phyloP scores from a whole-genome alignment of 30 jellyfish, hydroid and myxozoan species.

The Aurelia sp. region DNA sequence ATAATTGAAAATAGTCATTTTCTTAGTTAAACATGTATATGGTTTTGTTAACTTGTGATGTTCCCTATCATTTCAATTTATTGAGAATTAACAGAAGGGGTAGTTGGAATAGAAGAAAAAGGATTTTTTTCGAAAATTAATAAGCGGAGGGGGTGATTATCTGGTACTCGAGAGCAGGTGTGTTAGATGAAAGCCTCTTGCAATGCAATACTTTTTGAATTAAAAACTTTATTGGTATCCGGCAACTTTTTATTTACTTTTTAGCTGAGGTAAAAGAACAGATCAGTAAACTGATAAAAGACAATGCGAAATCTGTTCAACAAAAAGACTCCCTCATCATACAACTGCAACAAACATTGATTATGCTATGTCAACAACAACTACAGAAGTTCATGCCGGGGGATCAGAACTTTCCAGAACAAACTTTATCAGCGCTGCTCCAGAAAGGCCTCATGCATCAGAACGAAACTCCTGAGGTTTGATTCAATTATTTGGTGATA shows the following conservation, averaged over 20 bases:
- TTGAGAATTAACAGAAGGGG: too few relatives aligned
- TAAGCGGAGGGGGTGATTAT: too few relatives aligned
- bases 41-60: too few relatives aligned
- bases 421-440: slow-evolving; percentile 41
- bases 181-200: too few relatives aligned
- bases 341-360: slow-evolving; percentile 86
- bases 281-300: slow-evolving; percentile 58
- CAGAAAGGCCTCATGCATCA: slow-evolving; percentile 60
- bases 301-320: slow-evolving; percentile 74
- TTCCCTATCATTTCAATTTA: too few relatives aligned
- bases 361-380: slow-evolving; percentile 85
- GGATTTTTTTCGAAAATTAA: too few relatives aligned
- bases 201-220: too few relatives aligned
- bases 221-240: too few relatives aligned
- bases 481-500: not conserved
- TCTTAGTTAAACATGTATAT: too few relatives aligned
- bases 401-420: slow-evolving; percentile 59
- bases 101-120: too few relatives aligned
- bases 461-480: slow-evolving; percentile 35
- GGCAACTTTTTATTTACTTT: slow-evolving; percentile 3
- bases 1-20: too few relatives aligned
- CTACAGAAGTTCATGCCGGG: slow-evolving; percentile 70
- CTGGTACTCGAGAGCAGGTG: too few relatives aligned
- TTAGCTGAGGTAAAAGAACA: slow-evolving; percentile 65
- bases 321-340: slow-evolving; percentile 86